These are phyloP conservation scores for Anisognathus igniventris DNA, from an alignment of 2,797 vertebrate species.

Conservation along the genomic window DNA sequence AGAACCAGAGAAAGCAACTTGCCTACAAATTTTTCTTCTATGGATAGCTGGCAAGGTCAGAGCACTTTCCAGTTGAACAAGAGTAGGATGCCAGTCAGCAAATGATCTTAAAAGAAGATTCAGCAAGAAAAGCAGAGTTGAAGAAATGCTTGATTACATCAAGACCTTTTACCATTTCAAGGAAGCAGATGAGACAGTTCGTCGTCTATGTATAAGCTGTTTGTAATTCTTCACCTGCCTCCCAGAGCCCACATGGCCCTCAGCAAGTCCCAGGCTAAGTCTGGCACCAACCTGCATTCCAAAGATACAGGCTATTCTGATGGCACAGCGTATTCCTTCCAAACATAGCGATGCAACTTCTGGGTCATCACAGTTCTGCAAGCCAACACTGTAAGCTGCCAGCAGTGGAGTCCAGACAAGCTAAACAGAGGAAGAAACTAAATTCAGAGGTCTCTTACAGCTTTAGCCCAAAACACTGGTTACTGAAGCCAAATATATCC, in stretches of 20 bases:
- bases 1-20: background rate
- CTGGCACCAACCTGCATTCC: slow-evolving; percentile 87
- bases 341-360: slow-evolving; percentile 92
- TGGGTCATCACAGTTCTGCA: slow-evolving; percentile 95
- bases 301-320: slow-evolving; percentile 94
- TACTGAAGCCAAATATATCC: background rate
- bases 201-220: background rate
- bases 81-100: background rate
- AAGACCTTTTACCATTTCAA: background rate
- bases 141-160: background rate
- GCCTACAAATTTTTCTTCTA: background rate
- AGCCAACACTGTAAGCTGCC: slow-evolving; percentile 92
- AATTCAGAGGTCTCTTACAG: background rate
- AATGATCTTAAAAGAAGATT: background rate
- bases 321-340: slow-evolving; percentile 93
- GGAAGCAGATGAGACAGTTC: background rate
- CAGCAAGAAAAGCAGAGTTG: background rate
- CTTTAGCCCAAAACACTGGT: background rate
- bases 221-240: background rate
- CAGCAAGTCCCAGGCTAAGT: background rate
- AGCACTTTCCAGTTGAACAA: background rate
- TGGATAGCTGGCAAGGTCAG: background rate
- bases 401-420: slow-evolving; percentile 93
- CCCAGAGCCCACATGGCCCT: background rate
- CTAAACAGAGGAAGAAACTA: slow-evolving; percentile 64